These are phyloP conservation scores for Adelphocoris suturalis DNA, from an alignment of 2,888 invertebrate genomes.

Conservation along the genomic window DNA sequence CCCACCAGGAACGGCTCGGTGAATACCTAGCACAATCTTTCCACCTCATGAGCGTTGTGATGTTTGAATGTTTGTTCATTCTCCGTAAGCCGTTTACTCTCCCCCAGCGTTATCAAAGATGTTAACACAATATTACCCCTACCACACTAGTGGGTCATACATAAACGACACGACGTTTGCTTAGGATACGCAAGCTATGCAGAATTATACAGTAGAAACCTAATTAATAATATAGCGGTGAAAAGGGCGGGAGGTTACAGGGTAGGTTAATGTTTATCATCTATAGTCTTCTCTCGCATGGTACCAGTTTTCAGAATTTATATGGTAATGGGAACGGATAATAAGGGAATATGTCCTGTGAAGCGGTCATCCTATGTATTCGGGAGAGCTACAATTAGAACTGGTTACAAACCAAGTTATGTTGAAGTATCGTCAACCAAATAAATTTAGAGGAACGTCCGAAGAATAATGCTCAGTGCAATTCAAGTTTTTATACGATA, in stretches of 20 bases:
- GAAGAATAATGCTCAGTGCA: no score
- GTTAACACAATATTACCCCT: constrained; percentile 48
- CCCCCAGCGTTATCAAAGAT: constrained; percentile 29
- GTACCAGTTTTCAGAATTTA: no score
- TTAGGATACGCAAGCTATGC: constrained; percentile 45
- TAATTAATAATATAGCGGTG: constrained; percentile 22
- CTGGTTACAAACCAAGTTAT: no score
- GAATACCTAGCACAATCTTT: constrained; percentile 28
- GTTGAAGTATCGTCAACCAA: no score
- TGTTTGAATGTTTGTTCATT: constrained; percentile 51
- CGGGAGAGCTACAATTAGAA: no score
- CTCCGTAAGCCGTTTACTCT: constrained; percentile 48
- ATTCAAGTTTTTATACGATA: no score
- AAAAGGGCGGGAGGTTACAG: constrained; percentile 1
- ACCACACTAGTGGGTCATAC: neutral
- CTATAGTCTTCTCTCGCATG: no score
- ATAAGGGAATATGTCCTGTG: no score
- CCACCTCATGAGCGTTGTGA: constrained; percentile 46
- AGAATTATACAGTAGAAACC: constrained; percentile 28
- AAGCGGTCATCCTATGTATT: no score
- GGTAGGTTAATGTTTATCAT: no score
- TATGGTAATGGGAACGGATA: no score
- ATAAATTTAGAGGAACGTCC: no score
- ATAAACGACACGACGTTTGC: constrained; percentile 38
- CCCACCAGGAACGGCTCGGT: neutral